Evolutionary conservation across 2,888 invertebrate species (phyloP).

Genomic region (Hydroisotoma schaefferi): DNA sequence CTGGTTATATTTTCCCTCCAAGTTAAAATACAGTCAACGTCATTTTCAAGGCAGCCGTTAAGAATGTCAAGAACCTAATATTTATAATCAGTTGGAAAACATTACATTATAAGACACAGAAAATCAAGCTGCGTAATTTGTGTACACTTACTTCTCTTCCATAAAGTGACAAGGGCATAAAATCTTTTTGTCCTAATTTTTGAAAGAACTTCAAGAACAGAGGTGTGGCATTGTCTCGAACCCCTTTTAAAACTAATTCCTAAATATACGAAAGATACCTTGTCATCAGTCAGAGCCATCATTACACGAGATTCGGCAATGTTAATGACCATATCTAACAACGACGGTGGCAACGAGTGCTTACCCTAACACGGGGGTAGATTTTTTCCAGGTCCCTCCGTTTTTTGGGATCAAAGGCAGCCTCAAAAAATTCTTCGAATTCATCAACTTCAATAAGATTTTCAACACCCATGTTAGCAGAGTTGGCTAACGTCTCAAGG

Average conservation of each 20-base stretch:
- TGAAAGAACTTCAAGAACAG: constrained; percentile 44
- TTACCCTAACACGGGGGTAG: constrained; percentile 47
- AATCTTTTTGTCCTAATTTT: constrained; percentile 42
- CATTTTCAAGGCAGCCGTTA: constrained; percentile 43
- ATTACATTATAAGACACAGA: background rate
- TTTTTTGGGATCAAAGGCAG: constrained; percentile 46
- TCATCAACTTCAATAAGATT: constrained; percentile 44
- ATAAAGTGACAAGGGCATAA: constrained; percentile 35
- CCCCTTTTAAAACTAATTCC: constrained; percentile 12
- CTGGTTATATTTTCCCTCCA: constrained; percentile 41
- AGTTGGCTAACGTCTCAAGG: constrained; percentile 15
- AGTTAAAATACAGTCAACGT: constrained; percentile 30
- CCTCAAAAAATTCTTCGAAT: constrained; percentile 48
- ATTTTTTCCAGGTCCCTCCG: constrained; percentile 46
- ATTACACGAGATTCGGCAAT: background rate
- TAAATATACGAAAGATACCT: constrained; percentile 4
- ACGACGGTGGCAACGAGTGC: background rate
- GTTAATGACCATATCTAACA: background rate
- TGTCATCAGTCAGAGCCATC: background rate
- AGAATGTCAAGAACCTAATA: constrained; percentile 42
- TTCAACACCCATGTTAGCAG: constrained; percentile 45
- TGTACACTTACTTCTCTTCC: constrained; percentile 40
- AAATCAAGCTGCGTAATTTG: background rate
- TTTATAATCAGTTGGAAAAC: background rate
- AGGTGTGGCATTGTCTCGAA: constrained; percentile 30